Evolutionary conservation across 2,888 invertebrate species (phyloP).

Genomic region (Alloplasta piceator): DNA sequence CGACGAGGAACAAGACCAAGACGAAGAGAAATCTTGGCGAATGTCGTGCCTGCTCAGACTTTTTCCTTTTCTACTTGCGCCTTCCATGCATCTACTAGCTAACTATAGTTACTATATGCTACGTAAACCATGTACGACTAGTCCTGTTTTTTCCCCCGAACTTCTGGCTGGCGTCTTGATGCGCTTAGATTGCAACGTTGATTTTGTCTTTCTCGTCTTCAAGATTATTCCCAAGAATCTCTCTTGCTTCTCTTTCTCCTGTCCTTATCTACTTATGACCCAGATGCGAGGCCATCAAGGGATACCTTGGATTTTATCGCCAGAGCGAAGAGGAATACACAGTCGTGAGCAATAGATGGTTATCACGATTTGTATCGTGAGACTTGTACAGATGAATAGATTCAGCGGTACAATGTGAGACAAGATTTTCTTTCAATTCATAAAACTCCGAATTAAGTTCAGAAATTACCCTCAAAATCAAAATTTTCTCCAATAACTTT

Average conservation of each 20-base stretch:
- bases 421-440: not conserved
- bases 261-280: slow-evolving; percentile 47
- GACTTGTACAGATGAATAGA: slow-evolving; percentile 24
- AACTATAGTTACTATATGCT: slow-evolving; percentile 7
- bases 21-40: slow-evolving; percentile 53
- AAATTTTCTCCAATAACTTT: no score
- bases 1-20: not conserved
- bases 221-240: slow-evolving; percentile 41
- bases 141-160: not conserved
- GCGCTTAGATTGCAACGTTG: slow-evolving; percentile 32
- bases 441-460: no score
- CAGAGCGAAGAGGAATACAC: slow-evolving; percentile 11
- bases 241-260: slow-evolving; percentile 7
- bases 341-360: slow-evolving; percentile 53
- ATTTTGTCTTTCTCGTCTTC: slow-evolving; percentile 23
- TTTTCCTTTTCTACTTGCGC: slow-evolving; percentile 51
- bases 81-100: slow-evolving; percentile 7
- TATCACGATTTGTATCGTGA: slow-evolving; percentile 53
- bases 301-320: slow-evolving; percentile 31
- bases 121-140: not conserved
- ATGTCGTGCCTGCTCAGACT: slow-evolving; percentile 40
- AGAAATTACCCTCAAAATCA: no score
- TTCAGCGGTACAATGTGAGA: slow-evolving; percentile 4
- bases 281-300: slow-evolving; percentile 53
- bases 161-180: slow-evolving; percentile 42